Evolutionary conservation across 2,113 vertebrate species (phyloP), one percentile per base, ranked within the genome.

Genomic region (Platysternon megacephalum): DNA sequence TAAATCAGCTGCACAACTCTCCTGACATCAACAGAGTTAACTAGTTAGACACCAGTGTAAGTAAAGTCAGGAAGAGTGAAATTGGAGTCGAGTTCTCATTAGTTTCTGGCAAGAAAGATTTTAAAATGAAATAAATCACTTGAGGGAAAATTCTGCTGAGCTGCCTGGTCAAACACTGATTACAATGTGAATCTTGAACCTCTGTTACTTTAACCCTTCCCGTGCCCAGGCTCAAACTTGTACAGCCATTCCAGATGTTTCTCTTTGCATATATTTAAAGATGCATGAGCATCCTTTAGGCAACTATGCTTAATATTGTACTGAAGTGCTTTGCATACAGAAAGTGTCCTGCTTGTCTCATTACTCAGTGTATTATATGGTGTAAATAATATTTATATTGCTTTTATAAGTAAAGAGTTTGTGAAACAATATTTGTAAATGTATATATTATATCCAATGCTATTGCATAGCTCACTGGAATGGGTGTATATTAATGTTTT

Each of bases 111-210:
- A 48, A 48, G 61, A 79, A 58, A 85, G 42, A 4, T 0, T 68
- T 10, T 58, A 48, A 91, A 94, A 93, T n/a, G 49, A 78, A 95
- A n/a, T 44, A 32, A 85, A 21, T 76, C 90, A 39, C 44, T 82
- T 44, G 11, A 68, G 44, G 53, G 55, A 79, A 49, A 13, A 10
- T 4, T 76, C n/a, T 26, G 51, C 82, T 29, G 65, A 91, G 72
- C 46, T 91, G 76, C 52, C 29, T 93, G 39, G 3, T 68, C 58
- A 28, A 61, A 85, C 93, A 84, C 65, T 92, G 26, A 46, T 89
- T 83, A 80, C 35, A 46, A 68, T 82, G 51, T 90, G 91, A 96
- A 91, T 11, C 56, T 49, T 0, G 0, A 13, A 39, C 24, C 80
- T 85, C 42, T 8, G 1, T 93, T 76, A 51, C n/a, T 91, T 44